Evolutionary conservation across 2,797 vertebrate species (phyloP), one percentile per base, ranked within the genome.

Genomic region (Poecilia velifera): DNA sequence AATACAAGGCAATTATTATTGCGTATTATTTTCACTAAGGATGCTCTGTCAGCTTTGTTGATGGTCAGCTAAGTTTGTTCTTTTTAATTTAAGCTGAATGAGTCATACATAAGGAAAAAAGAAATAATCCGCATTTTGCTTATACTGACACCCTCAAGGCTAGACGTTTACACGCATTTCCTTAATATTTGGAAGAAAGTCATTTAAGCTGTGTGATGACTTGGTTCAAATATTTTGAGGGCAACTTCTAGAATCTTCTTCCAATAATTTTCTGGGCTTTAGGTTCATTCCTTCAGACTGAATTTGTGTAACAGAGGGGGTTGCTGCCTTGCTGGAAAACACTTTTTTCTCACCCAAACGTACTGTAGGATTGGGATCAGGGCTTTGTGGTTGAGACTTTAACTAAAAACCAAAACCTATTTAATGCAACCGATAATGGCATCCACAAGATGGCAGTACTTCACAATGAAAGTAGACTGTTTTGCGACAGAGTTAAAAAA

Each of bases 381-480:
- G 55, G 55, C n/a, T 57, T 57, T 57, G 55, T 57, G 55, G 28
- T 5, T 12, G n/a, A 57, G 10, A 57, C 25, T 10, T 28, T 1
- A n/a, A 41, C 47, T 49, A 59, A 14, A 22, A 66, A 66, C 16
- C 34, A 68, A 66, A 41, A 39, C 16, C 34, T 66, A 8, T 39
- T 43, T n/a, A 45, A 14, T 68, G 45, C 45, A 39, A 76, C n/a
- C 1, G 14, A 3, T 25, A 39, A 25, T n/a, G 22, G 2, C 79
- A 36, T 76, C 92, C 94, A 92, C 87, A 82, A 22, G 83, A 66
- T 76, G 92, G 87, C 86, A 94, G 90, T 82, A 88, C 72, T 41
- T 72, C 8, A 72, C 25, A 77, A 74, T 57, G n/a, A 57, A 36
- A 6, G 14, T 34, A 31, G 36, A 16, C 22, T 31, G 25, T 46